Conservation (phyloP, 2,113 vertebrate species). For the Ciconia maguari region DNA sequence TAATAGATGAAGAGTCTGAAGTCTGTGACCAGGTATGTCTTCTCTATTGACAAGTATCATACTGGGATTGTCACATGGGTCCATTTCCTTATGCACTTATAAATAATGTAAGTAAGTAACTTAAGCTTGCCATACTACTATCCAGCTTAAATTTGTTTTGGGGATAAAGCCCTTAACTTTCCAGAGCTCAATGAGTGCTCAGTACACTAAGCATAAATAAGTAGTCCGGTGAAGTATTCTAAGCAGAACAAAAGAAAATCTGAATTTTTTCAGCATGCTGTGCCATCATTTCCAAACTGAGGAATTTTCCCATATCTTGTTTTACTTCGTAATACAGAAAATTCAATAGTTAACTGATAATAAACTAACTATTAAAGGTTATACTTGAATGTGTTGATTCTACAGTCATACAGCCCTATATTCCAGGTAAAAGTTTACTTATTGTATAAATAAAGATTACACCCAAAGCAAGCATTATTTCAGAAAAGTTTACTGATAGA, state of each 20-base stretch:
- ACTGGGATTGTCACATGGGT: neutral
- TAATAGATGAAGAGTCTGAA: neutral
- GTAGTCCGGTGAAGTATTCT: neutral
- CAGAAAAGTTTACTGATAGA: neutral
- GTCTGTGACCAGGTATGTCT: fast-evolving
- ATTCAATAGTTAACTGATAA: neutral
- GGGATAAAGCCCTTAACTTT: neutral
- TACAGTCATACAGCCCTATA: neutral
- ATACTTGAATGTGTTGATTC: neutral
- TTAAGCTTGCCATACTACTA: neutral
- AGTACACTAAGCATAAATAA: neutral
- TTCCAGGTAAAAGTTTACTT: neutral
- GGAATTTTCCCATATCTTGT: neutral
- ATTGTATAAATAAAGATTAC: neutral
- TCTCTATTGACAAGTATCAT: neutral
- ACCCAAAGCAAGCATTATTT: neutral
- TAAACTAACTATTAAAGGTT: neutral
- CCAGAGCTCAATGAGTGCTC: neutral
- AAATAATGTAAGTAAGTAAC: neutral
- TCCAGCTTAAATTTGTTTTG: neutral
- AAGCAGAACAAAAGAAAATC: neutral
- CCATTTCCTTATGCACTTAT: neutral
- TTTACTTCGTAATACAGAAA: neutral
- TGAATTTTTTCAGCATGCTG: neutral
- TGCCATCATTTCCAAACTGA: neutral